Evolutionary conservation across 2,888 invertebrate species (phyloP).

Genomic region (Cactoblastis cactorum): DNA sequence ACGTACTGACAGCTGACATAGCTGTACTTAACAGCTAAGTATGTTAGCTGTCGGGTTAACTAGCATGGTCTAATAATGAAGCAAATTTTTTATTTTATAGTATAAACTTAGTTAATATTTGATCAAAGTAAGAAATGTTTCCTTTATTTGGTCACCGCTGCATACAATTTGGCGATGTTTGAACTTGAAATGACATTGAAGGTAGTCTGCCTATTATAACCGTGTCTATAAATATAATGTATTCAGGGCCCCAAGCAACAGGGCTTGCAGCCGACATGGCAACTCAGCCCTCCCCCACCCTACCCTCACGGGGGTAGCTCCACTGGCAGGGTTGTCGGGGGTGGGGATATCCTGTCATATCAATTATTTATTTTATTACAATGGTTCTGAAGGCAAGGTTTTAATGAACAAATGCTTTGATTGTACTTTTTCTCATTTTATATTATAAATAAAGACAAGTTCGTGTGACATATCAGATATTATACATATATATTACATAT

Average conservation of each 20-base stretch:
- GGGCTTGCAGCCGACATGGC: not conserved
- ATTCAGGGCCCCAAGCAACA: not conserved
- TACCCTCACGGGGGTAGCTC: not conserved
- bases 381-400: too few relatives aligned
- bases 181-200: not conserved
- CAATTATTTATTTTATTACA: too few relatives aligned
- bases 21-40: too few relatives aligned
- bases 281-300: not conserved
- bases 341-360: not conserved
- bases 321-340: not conserved
- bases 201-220: not conserved
- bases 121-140: not conserved
- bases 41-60: too few relatives aligned
- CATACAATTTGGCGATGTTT: not conserved
- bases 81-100: not conserved
- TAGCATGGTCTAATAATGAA: too few relatives aligned
- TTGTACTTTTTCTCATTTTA: too few relatives aligned
- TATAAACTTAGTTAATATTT: not conserved
- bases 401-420: too few relatives aligned
- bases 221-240: not conserved
- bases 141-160: not conserved
- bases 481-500: too few relatives aligned
- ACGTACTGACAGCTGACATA: too few relatives aligned
- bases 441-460: too few relatives aligned
- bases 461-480: too few relatives aligned